Evolutionary conservation across 2,888 invertebrate genomes (phyloP).

Genomic region (Plagodis pulveraria): DNA sequence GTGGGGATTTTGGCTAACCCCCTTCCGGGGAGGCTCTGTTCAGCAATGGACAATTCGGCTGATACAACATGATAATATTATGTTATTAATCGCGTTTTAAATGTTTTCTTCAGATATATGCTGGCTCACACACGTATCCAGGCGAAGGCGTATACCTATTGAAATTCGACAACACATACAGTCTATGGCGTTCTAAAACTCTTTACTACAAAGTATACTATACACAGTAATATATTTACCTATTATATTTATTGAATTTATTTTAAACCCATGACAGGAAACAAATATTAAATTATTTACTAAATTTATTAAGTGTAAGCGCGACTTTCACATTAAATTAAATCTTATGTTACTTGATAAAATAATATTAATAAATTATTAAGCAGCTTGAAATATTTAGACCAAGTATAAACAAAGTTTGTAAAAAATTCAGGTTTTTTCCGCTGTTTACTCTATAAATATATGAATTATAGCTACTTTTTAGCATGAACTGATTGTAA

Average conservation of each 20-base stretch:
- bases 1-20: no score
- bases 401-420: no score
- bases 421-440: no score
- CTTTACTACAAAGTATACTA: slow-evolving; percentile 99
- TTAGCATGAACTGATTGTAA: no score
- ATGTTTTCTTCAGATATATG: slow-evolving; percentile 89
- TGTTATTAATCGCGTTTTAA: no score
- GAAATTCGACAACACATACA: slow-evolving; percentile 99
- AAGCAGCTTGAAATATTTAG: no score
- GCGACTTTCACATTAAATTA: slow-evolving; percentile 2
- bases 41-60: no score
- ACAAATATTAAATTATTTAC: slow-evolving; percentile 15
- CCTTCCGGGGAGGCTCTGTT: no score
- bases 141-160: slow-evolving; percentile 98
- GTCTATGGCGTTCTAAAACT: slow-evolving; percentile 99
- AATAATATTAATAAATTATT: no score
- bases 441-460: no score
- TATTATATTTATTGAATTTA: slow-evolving; percentile 25
- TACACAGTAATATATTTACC: slow-evolving; percentile 86
- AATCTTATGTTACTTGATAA: background rate
- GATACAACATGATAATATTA: no score
- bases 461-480: no score
- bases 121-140: slow-evolving; percentile 98
- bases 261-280: slow-evolving; percentile 54
- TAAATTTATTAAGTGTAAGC: background rate